Conservation (phyloP, 2,113 vertebrate species). For the Trematomus loennbergii region DNA sequence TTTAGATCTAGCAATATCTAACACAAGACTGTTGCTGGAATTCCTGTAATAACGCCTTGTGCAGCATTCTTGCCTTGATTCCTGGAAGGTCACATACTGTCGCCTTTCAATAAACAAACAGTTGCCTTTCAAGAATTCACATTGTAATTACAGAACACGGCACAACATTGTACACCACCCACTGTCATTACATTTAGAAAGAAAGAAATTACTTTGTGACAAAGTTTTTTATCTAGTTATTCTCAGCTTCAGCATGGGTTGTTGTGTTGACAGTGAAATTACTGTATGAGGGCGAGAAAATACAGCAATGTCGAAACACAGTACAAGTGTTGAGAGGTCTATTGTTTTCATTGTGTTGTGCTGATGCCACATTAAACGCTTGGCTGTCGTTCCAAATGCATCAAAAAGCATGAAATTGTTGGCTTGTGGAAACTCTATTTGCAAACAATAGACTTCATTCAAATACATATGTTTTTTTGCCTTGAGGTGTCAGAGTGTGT, state of each 20-base stretch:
- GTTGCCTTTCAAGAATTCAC: slow-evolving; percentile 19
- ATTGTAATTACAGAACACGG: slow-evolving; percentile 37
- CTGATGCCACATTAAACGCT: slow-evolving; percentile 23
- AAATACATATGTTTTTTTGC: neutral
- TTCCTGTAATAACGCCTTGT: neutral
- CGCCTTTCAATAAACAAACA: slow-evolving; percentile 11
- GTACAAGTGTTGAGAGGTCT: neutral
- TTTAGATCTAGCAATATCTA: neutral
- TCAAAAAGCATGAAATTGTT: neutral
- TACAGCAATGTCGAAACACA: neutral
- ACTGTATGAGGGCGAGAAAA: neutral
- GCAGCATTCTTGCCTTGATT: slow-evolving; percentile 20
- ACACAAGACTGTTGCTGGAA: neutral
- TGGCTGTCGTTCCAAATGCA: neutral
- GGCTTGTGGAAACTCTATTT: neutral
- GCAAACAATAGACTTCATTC: neutral
- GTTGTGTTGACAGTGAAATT: neutral
- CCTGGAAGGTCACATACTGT: slow-evolving; percentile 12
- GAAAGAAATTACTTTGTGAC: neutral
- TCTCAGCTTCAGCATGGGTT: neutral
- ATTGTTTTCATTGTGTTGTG: slow-evolving; percentile 7
- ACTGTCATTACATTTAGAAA: slow-evolving; percentile 4
- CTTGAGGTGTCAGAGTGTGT: neutral
- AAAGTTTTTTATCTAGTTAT: neutral
- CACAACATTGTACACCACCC: slow-evolving; percentile 44